Evolutionary conservation across 2,888 invertebrate genomes (phyloP).

Genomic region (Euzophera pinguis): DNA sequence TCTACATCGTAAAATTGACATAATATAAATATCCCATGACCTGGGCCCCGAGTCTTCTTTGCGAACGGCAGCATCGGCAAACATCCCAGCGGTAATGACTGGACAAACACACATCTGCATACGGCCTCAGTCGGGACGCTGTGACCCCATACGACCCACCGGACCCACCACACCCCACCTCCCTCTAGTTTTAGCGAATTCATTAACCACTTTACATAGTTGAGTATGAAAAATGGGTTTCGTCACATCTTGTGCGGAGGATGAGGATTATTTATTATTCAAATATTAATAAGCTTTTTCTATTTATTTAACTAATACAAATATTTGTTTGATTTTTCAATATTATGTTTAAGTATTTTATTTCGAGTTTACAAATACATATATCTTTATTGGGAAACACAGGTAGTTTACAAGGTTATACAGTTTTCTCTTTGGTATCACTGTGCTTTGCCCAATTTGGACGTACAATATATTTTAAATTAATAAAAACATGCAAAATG

Average conservation of each 20-base stretch:
- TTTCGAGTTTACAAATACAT: too few relatives aligned
- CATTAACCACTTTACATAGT: constrained; percentile 24
- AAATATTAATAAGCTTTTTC: too few relatives aligned
- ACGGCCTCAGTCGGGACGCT: constrained; percentile 45
- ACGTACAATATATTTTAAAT: too few relatives aligned
- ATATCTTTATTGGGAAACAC: too few relatives aligned
- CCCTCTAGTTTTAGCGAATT: constrained; percentile 30
- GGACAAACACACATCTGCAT: constrained; percentile 82
- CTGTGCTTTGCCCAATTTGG: too few relatives aligned
- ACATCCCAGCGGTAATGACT: constrained; percentile 76
- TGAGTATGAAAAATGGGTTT: background rate
- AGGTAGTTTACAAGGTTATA: too few relatives aligned
- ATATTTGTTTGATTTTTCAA: too few relatives aligned
- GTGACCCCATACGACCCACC: constrained; percentile 12
- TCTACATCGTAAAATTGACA: background rate
- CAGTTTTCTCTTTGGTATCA: too few relatives aligned
- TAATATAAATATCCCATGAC: constrained; percentile 5
- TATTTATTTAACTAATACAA: too few relatives aligned
- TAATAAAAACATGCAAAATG: too few relatives aligned
- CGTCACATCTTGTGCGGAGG: background rate
- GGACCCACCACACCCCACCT: constrained; percentile 8
- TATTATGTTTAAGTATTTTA: too few relatives aligned
- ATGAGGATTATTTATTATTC: background rate
- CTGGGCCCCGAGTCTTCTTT: constrained; percentile 21
- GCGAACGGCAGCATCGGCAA: constrained; percentile 33